Conservation (phyloP, 2,888 invertebrate species). For the Chalcosyrphus nemorum region DNA sequence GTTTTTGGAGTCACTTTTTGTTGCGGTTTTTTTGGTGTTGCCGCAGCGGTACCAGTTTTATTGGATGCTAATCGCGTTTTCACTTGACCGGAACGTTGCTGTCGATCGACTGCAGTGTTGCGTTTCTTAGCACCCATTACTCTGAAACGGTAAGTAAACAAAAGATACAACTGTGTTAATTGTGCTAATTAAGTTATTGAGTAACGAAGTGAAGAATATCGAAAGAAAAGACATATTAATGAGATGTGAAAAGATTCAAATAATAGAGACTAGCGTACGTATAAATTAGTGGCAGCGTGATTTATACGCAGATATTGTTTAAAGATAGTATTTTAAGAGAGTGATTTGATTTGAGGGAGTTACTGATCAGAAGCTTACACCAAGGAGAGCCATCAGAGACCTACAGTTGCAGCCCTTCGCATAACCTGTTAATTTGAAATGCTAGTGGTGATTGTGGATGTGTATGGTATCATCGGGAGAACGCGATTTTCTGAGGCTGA, state of each 20-base stretch:
- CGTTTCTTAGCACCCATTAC: conserved; percentile 81
- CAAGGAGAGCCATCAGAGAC: no score
- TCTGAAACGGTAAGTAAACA: conserved; percentile 67
- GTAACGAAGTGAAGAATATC: not conserved
- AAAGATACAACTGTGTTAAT: not conserved
- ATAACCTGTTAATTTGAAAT: no score
- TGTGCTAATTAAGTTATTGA: not conserved
- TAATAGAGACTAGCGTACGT: no score
- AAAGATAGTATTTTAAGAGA: no score
- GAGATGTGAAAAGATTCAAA: not conserved
- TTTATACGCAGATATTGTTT: no score
- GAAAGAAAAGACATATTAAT: not conserved
- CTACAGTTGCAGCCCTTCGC: no score
- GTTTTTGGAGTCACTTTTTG: conserved; percentile 50
- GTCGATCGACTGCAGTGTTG: conserved; percentile 78
- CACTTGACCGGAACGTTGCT: conserved; percentile 76
- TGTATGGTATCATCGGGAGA: no score
- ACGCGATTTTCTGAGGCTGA: no score
- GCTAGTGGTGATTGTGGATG: no score
- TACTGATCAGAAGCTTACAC: no score
- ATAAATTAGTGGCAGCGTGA: no score
- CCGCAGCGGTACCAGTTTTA: conserved; percentile 69
- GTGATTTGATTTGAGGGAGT: no score
- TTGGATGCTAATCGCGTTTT: conserved; percentile 69
- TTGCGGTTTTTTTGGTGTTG: conserved; percentile 38